These are phyloP conservation scores for Elanus axillaris DNA, from an alignment of 2,113 vertebrate species.

Conservation along the genomic window DNA sequence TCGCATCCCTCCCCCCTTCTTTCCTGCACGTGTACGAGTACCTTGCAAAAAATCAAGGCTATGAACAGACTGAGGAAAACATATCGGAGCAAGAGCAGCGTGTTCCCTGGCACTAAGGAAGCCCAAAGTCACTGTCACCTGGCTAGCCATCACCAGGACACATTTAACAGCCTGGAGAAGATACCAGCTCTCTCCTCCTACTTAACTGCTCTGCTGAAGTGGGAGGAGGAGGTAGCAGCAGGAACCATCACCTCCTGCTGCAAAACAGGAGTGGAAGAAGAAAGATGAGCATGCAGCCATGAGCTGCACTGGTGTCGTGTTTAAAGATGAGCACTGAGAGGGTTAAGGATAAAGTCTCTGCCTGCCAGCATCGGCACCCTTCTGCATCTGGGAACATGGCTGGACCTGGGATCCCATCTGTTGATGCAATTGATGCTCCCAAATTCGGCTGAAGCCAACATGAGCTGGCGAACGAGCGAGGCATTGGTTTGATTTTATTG, in stretches of 20 bases:
- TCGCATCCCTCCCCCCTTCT: not conserved
- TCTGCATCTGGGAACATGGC: not conserved
- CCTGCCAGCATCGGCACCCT: fast-evolving
- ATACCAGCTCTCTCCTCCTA: not conserved
- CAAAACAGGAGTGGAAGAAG: not conserved
- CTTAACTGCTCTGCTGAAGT: not conserved
- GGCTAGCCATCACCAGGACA: not conserved
- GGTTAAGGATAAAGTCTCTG: not conserved
- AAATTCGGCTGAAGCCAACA: not conserved
- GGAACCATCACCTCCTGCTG: not conserved
- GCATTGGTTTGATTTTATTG: not conserved
- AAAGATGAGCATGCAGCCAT: fast-evolving
- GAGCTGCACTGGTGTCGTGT: not conserved
- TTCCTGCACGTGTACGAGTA: not conserved
- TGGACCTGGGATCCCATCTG: not conserved
- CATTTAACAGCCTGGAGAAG: not conserved
- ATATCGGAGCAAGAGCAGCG: not conserved
- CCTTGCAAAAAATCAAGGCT: not conserved
- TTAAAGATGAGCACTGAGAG: not conserved
- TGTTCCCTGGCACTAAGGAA: not conserved
- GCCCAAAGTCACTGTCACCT: not conserved
- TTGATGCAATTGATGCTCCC: not conserved
- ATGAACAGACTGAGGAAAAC: not conserved
- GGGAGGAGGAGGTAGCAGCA: not conserved
- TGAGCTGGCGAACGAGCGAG: not conserved